phyloP scores from a whole-genome alignment of 2,113 vertebrate genomes.

The Mustelus asterias region DNA sequence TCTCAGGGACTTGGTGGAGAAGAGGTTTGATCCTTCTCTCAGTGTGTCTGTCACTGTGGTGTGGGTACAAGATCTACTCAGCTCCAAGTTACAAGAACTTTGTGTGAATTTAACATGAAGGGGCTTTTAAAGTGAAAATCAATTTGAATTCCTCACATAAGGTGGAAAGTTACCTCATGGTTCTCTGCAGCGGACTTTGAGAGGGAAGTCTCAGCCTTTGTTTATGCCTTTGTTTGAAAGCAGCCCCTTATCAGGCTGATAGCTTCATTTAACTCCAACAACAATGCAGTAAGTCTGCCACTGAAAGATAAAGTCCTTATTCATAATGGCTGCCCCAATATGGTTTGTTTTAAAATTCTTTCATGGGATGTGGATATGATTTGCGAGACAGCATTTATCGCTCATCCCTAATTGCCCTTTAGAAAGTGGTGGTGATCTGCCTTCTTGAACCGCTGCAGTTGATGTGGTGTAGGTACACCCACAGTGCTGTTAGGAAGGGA shows the following conservation, averaged over 20 bases:
- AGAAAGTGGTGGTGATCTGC: too few relatives aligned
- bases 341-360: too few relatives aligned
- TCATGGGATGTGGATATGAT: too few relatives aligned
- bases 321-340: neutral
- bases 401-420: too few relatives aligned
- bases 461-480: too few relatives aligned
- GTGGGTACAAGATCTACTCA: neutral
- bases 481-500: too few relatives aligned
- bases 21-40: neutral
- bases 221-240: neutral
- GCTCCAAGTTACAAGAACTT: neutral
- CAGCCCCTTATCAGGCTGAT: neutral
- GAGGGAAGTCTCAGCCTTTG: neutral
- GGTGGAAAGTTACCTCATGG: neutral
- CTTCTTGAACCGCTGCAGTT: too few relatives aligned
- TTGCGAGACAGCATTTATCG: too few relatives aligned
- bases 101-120: neutral
- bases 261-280: neutral
- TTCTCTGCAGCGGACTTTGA: neutral
- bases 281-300: neutral
- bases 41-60: neutral
- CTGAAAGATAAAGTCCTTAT: neutral
- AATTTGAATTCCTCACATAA: neutral
- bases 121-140: neutral
- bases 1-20: too few relatives aligned